phyloP scores from a whole-genome alignment of 2,113 vertebrate genomes.

The Nothobranchius kuhntae region DNA sequence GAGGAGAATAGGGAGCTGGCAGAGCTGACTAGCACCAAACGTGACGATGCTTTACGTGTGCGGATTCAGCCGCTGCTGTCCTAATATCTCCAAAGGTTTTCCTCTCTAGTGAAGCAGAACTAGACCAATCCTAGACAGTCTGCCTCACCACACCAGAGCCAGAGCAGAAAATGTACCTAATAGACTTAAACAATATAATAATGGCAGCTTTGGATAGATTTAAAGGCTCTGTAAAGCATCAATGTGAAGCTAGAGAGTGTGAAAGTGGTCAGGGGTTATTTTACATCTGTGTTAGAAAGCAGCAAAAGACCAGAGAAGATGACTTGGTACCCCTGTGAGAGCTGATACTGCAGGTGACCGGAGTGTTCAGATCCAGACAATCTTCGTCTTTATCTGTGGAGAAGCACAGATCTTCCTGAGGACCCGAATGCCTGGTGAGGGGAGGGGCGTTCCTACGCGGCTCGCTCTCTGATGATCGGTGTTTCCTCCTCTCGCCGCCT shows the following conservation, averaged over 20 bases:
- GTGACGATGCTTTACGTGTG: background rate
- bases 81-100: constrained; percentile 8
- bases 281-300: too few relatives aligned
- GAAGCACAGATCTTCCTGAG: constrained; percentile 80
- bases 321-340: constrained; percentile 56
- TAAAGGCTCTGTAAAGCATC: too few relatives aligned
- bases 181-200: too few relatives aligned
- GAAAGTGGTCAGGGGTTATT: too few relatives aligned
- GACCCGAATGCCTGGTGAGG: constrained; percentile 78
- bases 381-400: constrained; percentile 82
- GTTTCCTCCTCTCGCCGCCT: constrained; percentile 63
- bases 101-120: too few relatives aligned
- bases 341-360: constrained; percentile 38
- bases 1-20: background rate
- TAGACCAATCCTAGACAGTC: background rate
- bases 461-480: constrained; percentile 63
- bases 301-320: background rate
- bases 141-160: background rate
- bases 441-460: constrained; percentile 75
- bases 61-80: constrained; percentile 5
- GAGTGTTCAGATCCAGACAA: constrained; percentile 69
- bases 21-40: constrained; percentile 17
- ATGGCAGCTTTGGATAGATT: too few relatives aligned
- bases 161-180: too few relatives aligned
- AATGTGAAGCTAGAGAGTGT: too few relatives aligned